Evolutionary conservation across 2,797 vertebrate species (phyloP).

Genomic region (Ctenochaetus hawaiiensis): DNA sequence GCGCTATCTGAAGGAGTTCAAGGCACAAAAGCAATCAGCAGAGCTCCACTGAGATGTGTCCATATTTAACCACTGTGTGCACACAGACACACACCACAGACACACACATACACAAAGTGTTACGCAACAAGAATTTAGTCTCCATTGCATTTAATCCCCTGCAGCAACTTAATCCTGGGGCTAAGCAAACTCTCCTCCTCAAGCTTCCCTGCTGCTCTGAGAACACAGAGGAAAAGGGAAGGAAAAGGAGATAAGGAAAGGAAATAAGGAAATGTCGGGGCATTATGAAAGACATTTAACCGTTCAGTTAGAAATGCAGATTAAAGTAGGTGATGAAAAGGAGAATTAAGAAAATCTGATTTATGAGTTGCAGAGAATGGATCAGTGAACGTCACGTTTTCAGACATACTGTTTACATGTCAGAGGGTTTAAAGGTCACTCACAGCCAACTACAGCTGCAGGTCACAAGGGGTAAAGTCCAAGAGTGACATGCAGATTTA

Average conservation of each 20-base stretch:
- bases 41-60: slow-evolving; percentile 69
- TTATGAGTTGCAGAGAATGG: not conserved
- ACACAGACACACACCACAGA: not conserved
- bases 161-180: slow-evolving; percentile 78
- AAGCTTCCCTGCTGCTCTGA: slow-evolving; percentile 62
- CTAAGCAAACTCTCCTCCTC: slow-evolving; percentile 78
- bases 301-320: slow-evolving; percentile 10
- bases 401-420: slow-evolving; percentile 11
- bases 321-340: slow-evolving; percentile 3
- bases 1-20: slow-evolving; percentile 60
- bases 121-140: slow-evolving; percentile 81
- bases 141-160: slow-evolving; percentile 85
- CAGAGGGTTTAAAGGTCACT: slow-evolving; percentile 33
- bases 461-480: not conserved
- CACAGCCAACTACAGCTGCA: slow-evolving; percentile 13
- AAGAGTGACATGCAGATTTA: not conserved
- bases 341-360: not conserved
- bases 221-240: slow-evolving; percentile 45
- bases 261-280: slow-evolving; percentile 47
- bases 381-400: not conserved
- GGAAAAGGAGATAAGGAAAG: slow-evolving; percentile 41
- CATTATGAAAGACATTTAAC: slow-evolving; percentile 27
- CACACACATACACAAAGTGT: slow-evolving; percentile 35
- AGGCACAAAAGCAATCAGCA: slow-evolving; percentile 77
- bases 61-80: slow-evolving; percentile 71